Percentiles rank a stretch among this genome's conserved stretches.
Evolutionary conservation across 2,888 invertebrate species (phyloP).

Genomic region (Meta bourneti): DNA sequence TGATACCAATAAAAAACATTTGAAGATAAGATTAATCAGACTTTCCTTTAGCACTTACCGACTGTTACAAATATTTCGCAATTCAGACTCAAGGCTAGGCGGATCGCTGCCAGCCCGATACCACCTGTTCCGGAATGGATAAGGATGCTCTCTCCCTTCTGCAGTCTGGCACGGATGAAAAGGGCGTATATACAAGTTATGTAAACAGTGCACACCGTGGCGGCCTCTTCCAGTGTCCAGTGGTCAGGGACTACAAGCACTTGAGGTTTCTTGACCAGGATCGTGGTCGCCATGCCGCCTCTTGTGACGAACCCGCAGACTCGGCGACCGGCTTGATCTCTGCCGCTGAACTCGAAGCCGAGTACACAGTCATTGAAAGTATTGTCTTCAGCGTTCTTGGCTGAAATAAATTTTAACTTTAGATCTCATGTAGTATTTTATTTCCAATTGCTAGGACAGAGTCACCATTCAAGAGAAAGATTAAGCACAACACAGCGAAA

Average conservation of each 20-base stretch:
- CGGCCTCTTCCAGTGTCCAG: conserved; percentile 94
- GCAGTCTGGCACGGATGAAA: conserved; percentile 91
- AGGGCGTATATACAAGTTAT: conserved; percentile 93
- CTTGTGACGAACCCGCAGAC: conserved; percentile 97
- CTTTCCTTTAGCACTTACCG: conserved; percentile 80
- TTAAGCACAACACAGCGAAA: no score
- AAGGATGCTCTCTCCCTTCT: conserved; percentile 90
- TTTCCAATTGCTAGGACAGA: no score
- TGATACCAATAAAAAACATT: no score
- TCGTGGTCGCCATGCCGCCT: conserved; percentile 92
- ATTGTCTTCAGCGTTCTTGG: not conserved
- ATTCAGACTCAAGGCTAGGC: conserved; percentile 93
- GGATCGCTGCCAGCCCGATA: conserved; percentile 97
- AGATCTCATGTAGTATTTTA: no score
- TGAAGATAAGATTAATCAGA: no score
- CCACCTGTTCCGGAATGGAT: conserved; percentile 97
- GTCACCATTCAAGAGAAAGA: no score
- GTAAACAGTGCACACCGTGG: conserved; percentile 97
- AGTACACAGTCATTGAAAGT: conserved; percentile 85
- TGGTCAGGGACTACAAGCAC: conserved; percentile 92
- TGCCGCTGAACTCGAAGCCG: conserved; percentile 95
- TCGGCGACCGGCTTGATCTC: conserved; percentile 83
- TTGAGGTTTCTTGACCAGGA: conserved; percentile 87
- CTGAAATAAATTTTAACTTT: no score
- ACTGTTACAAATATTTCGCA: conserved; percentile 95